Evolutionary conservation across 2,888 invertebrate genomes (phyloP).

Genomic region (Callinectes sapidus): DNA sequence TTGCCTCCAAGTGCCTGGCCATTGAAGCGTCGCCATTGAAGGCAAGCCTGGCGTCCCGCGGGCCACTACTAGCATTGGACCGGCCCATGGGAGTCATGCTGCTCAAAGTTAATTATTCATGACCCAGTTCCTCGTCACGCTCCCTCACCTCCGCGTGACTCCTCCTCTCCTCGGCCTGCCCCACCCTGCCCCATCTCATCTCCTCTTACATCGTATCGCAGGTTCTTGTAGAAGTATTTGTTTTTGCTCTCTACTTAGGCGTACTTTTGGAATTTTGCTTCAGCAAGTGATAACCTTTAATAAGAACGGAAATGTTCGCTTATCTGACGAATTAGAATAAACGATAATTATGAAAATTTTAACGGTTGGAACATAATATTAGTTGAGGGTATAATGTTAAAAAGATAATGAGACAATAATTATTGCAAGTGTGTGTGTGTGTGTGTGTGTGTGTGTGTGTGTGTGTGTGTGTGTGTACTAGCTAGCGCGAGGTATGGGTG

Average conservation of each 20-base stretch:
- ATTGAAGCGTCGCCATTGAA: not conserved
- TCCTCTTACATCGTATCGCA: not conserved
- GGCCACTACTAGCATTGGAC: not conserved
- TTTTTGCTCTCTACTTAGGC: not conserved
- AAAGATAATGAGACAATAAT: conserved; percentile 19
- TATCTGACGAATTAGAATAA: not conserved
- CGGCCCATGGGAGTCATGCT: conserved; percentile 7
- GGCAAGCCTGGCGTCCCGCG: not conserved
- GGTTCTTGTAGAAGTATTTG: not conserved
- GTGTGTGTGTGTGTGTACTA: not conserved
- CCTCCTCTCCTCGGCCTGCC: not conserved
- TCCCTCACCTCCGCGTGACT: conserved; percentile 30
- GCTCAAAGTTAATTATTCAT: conserved; percentile 30
- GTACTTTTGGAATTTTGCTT: not conserved
- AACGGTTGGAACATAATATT: not conserved
- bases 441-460: conserved; percentile 48
- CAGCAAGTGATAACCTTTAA: not conserved
- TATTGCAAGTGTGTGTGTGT: conserved; percentile 26
- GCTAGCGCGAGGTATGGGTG: not conserved
- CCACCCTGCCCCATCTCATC: not conserved
- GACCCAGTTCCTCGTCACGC: conserved; percentile 36
- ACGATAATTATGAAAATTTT: not conserved
- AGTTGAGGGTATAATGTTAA: not conserved
- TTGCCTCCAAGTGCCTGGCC: not conserved
- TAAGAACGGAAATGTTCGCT: not conserved